Evolutionary conservation across 35 echinoderm and acorn worm genomes (phyloP), one percentile per base, ranked within the genome.

Genomic region (Patiria miniata): DNA sequence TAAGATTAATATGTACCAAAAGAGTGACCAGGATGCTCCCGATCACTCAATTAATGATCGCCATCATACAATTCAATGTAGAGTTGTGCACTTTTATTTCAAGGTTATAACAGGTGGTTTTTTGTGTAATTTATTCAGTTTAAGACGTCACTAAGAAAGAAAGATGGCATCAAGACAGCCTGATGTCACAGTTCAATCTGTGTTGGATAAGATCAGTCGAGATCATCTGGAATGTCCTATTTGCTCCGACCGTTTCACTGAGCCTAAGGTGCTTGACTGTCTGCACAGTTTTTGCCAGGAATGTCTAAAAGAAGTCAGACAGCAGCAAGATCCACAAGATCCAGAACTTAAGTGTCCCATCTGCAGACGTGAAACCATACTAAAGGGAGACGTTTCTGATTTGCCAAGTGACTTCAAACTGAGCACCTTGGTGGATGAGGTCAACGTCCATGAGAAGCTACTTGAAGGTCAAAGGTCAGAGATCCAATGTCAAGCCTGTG

Each of bases 151-250:
- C n/a, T n/a, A n/a, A n/a, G n/a, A n/a, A n/a, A n/a, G n/a, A n/a
- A 47, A 47, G 12, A 47, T 47, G 42, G 42, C 42, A 47, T 47
- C 42, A 47, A 47, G 4, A 47, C 4, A 47, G 42, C 42, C 4
- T 6, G 12, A 47, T 4, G 42, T 9, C 26, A 73, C 65, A 73
- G 65, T 30, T 34, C 65, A 73, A 32, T 73, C 65, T 32, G 30
- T 73, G 65, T 34, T 73, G 23, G 65, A 73, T 28, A 73, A 73
- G 65, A 73, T 73, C 1, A 73, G 65, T 73, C 26, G 29, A 34
- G 65, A 30, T 73, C 65, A 73, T 73, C 65, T 73, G 29, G 65
- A 73, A 73, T 73, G 65, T 30, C 26, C 65, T 32, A 73, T 73
- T 32, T 73, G 65, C 65, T 32, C 65, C 19, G 34, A 73, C 34